Percentiles rank a stretch among this genome's conserved stretches.
Evolutionary conservation across 2,113 vertebrate genomes (phyloP).

Genomic region (Piaya cayana): DNA sequence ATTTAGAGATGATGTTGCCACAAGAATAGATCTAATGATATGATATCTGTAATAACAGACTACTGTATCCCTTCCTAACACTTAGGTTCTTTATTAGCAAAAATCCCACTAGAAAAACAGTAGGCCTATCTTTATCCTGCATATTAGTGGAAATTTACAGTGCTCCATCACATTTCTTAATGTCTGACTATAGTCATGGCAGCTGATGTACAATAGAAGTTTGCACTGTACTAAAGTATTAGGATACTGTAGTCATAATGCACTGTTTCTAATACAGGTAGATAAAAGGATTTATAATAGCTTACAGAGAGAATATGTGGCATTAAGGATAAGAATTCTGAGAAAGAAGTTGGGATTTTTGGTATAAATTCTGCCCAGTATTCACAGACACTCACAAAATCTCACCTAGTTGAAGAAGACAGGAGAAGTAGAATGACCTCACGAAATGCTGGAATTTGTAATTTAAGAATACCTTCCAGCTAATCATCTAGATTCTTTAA

Average conservation of each 20-base stretch:
- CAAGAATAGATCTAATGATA: not conserved
- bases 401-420: not conserved
- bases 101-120: not conserved
- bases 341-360: not conserved
- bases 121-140: not conserved
- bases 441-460: conserved; percentile 5
- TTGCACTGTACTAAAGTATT: not conserved
- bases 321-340: not conserved
- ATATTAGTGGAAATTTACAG: not conserved
- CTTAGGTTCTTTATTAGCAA: not conserved
- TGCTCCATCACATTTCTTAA: not conserved
- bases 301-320: not conserved
- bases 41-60: not conserved
- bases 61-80: not conserved
- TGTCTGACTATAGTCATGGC: not conserved
- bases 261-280: not conserved
- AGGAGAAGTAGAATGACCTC: not conserved
- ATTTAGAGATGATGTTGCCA: not conserved
- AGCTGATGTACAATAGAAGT: not conserved
- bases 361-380: not conserved
- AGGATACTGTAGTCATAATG: not conserved
- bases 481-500: conserved; percentile 26
- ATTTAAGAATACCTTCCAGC: not conserved
- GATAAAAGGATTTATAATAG: not conserved
- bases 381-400: not conserved